These are phyloP conservation scores for Hyperoplus lanceolatus DNA, from an alignment of 2,797 vertebrate genomes.

Conservation along the genomic window DNA sequence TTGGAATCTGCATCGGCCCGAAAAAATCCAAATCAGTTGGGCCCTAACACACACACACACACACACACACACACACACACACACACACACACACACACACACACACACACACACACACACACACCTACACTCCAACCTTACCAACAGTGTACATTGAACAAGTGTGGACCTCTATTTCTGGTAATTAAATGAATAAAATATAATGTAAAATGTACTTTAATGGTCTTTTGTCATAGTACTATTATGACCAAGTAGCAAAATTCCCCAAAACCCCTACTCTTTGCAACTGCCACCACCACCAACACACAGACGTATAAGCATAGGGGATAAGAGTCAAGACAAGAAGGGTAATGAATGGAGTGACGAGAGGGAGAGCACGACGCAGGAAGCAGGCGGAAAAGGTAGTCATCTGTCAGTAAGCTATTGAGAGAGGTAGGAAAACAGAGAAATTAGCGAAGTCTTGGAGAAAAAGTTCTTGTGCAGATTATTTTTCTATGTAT, in stretches of 20 bases:
- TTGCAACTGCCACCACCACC: slow-evolving; percentile 30
- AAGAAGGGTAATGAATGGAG: slow-evolving; percentile 54
- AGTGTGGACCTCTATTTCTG: too few relatives aligned
- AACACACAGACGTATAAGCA: slow-evolving; percentile 15
- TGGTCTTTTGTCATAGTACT: too few relatives aligned
- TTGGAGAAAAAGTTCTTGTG: slow-evolving; percentile 6
- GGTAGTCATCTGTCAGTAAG: slow-evolving; percentile 43
- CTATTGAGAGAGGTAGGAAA: slow-evolving; percentile 20
- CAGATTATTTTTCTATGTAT: background rate
- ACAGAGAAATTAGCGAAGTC: slow-evolving; percentile 11
- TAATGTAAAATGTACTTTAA: too few relatives aligned
- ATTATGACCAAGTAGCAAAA: background rate
- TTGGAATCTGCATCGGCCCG: too few relatives aligned
- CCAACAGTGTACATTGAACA: too few relatives aligned
- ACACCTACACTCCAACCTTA: too few relatives aligned
- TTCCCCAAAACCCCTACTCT: background rate
- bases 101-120: too few relatives aligned
- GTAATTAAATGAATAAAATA: too few relatives aligned
- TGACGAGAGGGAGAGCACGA: slow-evolving; percentile 53
- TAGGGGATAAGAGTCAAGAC: slow-evolving; percentile 52
- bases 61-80: slow-evolving; percentile 20
- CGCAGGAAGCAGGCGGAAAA: slow-evolving; percentile 45
- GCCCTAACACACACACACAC: background rate
- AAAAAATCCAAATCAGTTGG: too few relatives aligned
- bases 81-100: background rate